Conservation (phyloP, 2,797 vertebrate genomes). For the Bothrops alternatus region DNA sequence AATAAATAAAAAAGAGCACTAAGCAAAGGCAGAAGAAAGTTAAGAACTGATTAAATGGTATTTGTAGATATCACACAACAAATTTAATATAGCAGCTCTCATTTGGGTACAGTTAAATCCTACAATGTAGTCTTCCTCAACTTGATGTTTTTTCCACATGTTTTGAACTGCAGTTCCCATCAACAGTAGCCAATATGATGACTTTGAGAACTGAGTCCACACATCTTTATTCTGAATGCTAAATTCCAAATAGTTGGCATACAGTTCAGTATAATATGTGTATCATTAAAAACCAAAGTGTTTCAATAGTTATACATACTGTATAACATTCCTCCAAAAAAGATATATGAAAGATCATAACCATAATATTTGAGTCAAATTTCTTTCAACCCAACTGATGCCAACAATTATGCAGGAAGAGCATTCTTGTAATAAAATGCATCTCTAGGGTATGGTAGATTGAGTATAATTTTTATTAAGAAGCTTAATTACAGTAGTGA, state of each 20-base stretch:
- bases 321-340: background rate
- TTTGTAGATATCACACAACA: background rate
- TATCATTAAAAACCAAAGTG: background rate
- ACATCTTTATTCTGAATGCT: background rate
- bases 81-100: background rate
- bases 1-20: conserved; percentile 7
- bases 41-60: background rate
- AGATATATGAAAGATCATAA: background rate
- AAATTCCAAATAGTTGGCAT: background rate
- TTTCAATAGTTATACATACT: background rate
- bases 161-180: background rate
- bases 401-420: background rate
- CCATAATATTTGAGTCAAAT: background rate
- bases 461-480: background rate
- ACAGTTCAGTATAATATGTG: background rate
- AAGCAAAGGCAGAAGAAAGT: conserved; percentile 2
- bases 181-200: background rate
- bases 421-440: background rate
- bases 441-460: background rate
- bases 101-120: background rate
- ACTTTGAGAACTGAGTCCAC: background rate
- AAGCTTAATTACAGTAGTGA: background rate
- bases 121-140: background rate
- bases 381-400: background rate
- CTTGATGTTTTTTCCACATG: background rate